Conservation (phyloP, 2,113 vertebrate genomes). For the Lutjanus erythropterus region DNA sequence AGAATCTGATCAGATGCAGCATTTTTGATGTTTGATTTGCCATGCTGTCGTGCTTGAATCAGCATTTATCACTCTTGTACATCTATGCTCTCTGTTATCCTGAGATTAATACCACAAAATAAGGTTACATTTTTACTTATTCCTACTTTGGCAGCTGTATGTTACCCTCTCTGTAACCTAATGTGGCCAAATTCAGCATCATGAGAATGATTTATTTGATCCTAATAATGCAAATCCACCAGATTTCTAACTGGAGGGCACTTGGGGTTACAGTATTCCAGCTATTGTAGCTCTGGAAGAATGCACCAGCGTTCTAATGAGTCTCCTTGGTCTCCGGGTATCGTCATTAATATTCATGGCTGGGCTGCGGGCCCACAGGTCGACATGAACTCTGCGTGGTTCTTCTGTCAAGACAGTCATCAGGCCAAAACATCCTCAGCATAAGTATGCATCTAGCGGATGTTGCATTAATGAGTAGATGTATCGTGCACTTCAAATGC, state of each 20-base stretch:
- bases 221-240: not conserved
- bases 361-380: constrained; percentile 31
- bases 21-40: not conserved
- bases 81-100: not conserved
- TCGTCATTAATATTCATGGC: constrained; percentile 56
- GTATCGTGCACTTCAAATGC: constrained; percentile 12
- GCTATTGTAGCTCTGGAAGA: constrained; percentile 19
- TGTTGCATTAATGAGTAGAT: constrained; percentile 39
- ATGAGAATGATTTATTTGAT: constrained; percentile 22
- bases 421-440: constrained; percentile 34
- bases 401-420: constrained; percentile 47
- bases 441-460: constrained; percentile 12
- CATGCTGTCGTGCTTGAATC: not conserved
- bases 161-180: not conserved
- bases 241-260: constrained; percentile 16
- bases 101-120: not conserved
- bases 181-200: not conserved
- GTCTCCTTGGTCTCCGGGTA: constrained; percentile 40
- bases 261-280: constrained; percentile 12
- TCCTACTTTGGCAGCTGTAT: not conserved
- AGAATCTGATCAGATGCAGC: not conserved
- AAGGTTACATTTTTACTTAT: not conserved
- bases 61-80: not conserved
- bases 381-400: constrained; percentile 23
- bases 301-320: constrained; percentile 42